phyloP scores from a whole-genome alignment of 2,888 invertebrate species.

The Trisateles emortualis region DNA sequence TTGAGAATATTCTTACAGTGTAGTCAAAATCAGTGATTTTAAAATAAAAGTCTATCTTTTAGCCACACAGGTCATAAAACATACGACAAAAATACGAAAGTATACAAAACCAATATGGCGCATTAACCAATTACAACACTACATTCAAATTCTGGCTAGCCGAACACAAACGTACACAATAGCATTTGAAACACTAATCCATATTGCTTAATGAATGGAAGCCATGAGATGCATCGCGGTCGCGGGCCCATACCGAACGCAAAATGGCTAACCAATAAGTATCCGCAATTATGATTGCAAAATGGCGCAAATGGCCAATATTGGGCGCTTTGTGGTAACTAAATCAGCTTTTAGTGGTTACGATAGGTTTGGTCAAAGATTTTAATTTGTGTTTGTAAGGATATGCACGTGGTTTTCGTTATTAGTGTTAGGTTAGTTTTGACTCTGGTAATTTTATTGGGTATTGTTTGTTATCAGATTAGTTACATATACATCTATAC shows the following conservation, averaged over 20 bases:
- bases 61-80: no score
- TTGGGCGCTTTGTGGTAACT: constrained; percentile 41
- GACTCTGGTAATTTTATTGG: not conserved
- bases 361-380: constrained; percentile 37
- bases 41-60: no score
- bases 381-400: constrained; percentile 32
- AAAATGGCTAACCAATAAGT: constrained; percentile 27
- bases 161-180: constrained; percentile 25
- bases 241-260: constrained; percentile 7
- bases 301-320: constrained; percentile 26
- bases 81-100: not conserved
- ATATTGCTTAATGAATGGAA: constrained; percentile 28
- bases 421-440: constrained; percentile 4
- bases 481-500: no score
- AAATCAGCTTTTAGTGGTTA: constrained; percentile 37
- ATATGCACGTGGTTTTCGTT: constrained; percentile 16
- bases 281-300: constrained; percentile 17
- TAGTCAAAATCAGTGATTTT: no score
- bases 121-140: constrained; percentile 5
- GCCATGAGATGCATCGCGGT: constrained; percentile 9
- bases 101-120: not conserved
- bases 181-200: constrained; percentile 38
- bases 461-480: not conserved
- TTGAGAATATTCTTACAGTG: no score
- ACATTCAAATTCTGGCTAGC: constrained; percentile 10